Conservation (phyloP, 1,140 invertebrate genomes). For the Euura saliciscinereae region DNA sequence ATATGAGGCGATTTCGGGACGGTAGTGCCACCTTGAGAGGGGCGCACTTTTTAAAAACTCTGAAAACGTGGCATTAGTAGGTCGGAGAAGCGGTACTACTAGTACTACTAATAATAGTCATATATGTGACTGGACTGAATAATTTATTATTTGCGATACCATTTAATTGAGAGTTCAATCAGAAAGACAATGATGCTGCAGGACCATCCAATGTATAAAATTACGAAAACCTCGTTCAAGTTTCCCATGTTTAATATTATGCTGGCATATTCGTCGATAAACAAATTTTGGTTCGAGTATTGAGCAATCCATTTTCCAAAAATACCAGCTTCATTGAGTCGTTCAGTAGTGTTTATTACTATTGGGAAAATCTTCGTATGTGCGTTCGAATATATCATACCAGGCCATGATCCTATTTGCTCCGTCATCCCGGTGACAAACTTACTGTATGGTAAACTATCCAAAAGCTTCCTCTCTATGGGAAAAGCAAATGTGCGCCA, state of each 20-base stretch:
- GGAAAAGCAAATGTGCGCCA: not conserved
- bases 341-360: slow-evolving; percentile 25
- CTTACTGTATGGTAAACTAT: not conserved
- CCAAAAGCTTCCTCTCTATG: not conserved
- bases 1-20: no score
- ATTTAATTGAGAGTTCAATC: slow-evolving; percentile 20
- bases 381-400: not conserved
- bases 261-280: not conserved
- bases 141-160: not conserved
- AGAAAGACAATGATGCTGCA: slow-evolving; percentile 23
- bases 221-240: slow-evolving; percentile 26
- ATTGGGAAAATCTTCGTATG: slow-evolving; percentile 1
- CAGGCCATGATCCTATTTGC: not conserved
- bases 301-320: slow-evolving; percentile 30
- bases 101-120: no score
- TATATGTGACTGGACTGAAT: no score
- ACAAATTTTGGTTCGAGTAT: not conserved
- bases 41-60: no score
- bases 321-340: slow-evolving; percentile 24
- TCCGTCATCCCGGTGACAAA: not conserved
- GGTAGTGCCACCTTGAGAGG: no score
- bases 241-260: not conserved
- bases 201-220: slow-evolving; percentile 30
- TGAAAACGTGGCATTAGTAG: no score
- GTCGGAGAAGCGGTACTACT: no score